Evolutionary conservation across 2,888 invertebrate genomes (phyloP), one percentile per base, ranked within the genome.

Genomic region (Deilephila porcellus): DNA sequence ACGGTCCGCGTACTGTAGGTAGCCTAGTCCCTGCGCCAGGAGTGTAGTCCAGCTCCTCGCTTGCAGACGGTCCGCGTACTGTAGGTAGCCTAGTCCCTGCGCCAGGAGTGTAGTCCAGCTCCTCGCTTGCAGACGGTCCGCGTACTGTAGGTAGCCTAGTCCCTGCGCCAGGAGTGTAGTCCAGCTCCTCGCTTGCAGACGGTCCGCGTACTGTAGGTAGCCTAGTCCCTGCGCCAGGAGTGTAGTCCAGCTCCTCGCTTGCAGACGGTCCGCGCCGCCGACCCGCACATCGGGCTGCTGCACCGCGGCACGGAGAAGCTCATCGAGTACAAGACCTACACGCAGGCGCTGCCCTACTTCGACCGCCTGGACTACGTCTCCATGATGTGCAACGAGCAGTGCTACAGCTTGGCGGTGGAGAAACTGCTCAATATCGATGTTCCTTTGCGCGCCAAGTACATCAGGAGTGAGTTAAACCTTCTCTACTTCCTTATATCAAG

Each of bases 331-430:
- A 99, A 99, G 93, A 99, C 99, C 0, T 99, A 99, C 91, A 98
- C 97, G 2, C 99, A 99, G 91, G 99, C 99, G 0, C 91, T 99
- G 80, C 99, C 99, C 0, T 99, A 99, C 92, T 99, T 99, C 88
- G 99, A 99, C 94, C 97, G 99, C 0, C 94, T 99, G 73, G 99
- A 99, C 93, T 99, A 99, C 86, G 99, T 99, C 0, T 99, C 99
- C 0, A 99, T 99, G 99, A 99, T 99, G 99, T 98, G 98, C 91
- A 99, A 99, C 88, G 99, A 99, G 87, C 99, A 99, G 86, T 98
- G 98, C 85, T 99, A 97, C 91, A 98, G 99, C 0, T 88, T 99
- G 75, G 99, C 99, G 0, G 97, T 99, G 0, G 99, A 99, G 90
- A 99, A 99, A 84, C 95, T 99, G 1, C 95, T 99, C 0, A 99